A percentile compares a stretch with the other conserved stretches of the same genome.
Conservation (phyloP, 2,888 invertebrate species). For the Drosophila infuscata region DNA sequence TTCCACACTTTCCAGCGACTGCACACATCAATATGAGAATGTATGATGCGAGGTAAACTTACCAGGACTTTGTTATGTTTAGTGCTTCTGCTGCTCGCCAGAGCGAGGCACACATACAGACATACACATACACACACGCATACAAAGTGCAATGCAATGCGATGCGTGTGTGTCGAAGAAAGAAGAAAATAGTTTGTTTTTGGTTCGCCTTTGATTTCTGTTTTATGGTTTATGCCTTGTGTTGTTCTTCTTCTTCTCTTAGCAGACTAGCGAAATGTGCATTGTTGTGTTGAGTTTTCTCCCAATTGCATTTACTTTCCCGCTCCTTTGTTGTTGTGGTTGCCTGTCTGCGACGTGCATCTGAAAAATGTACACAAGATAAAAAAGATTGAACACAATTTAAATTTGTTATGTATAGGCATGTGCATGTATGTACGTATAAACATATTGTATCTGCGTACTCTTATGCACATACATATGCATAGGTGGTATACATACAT, state of each 20-base stretch:
- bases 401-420: constrained; percentile 25
- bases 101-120: constrained; percentile 12
- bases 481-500: constrained; percentile 11
- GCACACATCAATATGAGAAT: not conserved
- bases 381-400: constrained; percentile 46
- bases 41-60: constrained; percentile 15
- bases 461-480: constrained; percentile 17
- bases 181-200: constrained; percentile 22
- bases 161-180: not conserved
- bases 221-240: constrained; percentile 18
- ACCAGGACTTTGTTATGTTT: constrained; percentile 34
- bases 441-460: constrained; percentile 38
- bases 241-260: constrained; percentile 42
- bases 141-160: not conserved
- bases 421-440: constrained; percentile 17
- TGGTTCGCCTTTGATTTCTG: constrained; percentile 37
- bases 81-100: constrained; percentile 29
- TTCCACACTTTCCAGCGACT: not conserved
- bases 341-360: constrained; percentile 34
- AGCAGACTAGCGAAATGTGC: constrained; percentile 36
- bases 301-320: constrained; percentile 31
- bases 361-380: constrained; percentile 61
- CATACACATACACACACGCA: not conserved
- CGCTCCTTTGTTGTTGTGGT: constrained; percentile 23
- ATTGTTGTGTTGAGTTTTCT: constrained; percentile 51